A percentile compares a stretch with the other conserved stretches of the same genome.
Conservation (phyloP, 2,888 invertebrate species). For the Limnephilus marmoratus region DNA sequence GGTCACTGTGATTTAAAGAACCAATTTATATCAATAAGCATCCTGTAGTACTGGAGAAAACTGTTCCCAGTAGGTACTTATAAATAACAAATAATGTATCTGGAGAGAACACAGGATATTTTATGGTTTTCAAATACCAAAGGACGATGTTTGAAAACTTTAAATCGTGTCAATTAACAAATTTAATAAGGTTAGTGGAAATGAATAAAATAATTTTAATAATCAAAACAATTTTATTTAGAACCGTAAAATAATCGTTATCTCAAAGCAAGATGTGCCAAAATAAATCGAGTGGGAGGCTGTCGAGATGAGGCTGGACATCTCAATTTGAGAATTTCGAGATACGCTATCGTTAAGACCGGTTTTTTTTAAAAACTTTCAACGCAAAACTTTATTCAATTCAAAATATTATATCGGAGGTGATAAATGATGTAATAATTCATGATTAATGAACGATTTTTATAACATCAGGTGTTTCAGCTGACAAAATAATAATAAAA, state of each 20-base stretch:
- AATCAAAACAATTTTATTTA: background rate
- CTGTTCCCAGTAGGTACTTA: no score
- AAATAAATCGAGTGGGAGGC: constrained; percentile 16
- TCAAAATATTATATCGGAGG: constrained; percentile 34
- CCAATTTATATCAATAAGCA: no score
- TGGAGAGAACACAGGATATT: background rate
- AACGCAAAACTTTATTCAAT: constrained; percentile 9
- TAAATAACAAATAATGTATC: no score
- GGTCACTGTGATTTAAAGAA: no score
- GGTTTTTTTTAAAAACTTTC: background rate
- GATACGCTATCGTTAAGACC: background rate
- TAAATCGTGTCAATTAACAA: background rate
- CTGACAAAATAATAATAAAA: background rate
- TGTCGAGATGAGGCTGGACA: background rate
- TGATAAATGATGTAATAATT: constrained; percentile 40
- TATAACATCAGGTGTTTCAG: constrained; percentile 18
- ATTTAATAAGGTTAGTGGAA: background rate
- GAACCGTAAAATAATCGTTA: background rate
- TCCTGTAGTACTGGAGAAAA: no score
- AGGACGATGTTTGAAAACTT: background rate
- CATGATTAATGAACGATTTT: constrained; percentile 22
- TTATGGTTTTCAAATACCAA: background rate
- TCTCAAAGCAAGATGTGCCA: background rate
- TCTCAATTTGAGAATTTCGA: constrained; percentile 33
- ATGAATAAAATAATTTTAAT: background rate